A percentile compares a stretch with the other conserved stretches of the same genome.
These are phyloP conservation scores for Tetramorium parvispinum DNA, from an alignment of 1,140 invertebrate genomes.

Conservation along the genomic window DNA sequence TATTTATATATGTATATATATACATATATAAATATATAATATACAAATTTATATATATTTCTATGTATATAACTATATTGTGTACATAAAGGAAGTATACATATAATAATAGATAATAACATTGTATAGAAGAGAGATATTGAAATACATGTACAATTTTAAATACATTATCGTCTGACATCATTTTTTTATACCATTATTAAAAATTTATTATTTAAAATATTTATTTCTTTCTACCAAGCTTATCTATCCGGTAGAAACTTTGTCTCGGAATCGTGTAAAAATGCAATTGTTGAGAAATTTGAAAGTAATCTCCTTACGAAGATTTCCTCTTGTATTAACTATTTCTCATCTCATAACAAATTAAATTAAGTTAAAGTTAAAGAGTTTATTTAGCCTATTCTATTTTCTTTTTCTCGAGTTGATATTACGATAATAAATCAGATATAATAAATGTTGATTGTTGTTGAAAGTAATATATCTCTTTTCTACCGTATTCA, in stretches of 20 bases:
- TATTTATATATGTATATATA: neutral
- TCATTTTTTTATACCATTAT: conserved; percentile 86
- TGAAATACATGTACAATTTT: conserved; percentile 86
- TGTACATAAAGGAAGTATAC: conserved; percentile 82
- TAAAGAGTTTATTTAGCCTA: neutral
- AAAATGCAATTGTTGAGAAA: conserved; percentile 16
- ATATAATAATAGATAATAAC: conserved; percentile 83
- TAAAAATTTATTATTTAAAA: conserved; percentile 79
- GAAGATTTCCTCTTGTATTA: neutral
- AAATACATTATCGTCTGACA: conserved; percentile 84
- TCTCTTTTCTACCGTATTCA: conserved; percentile 76
- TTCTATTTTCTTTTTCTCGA: neutral
- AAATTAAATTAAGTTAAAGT: neutral
- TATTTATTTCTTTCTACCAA: conserved; percentile 32
- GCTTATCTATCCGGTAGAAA: neutral
- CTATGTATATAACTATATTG: conserved; percentile 84
- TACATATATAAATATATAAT: neutral
- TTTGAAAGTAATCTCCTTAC: neutral
- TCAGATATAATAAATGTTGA: neutral
- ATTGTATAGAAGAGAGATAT: conserved; percentile 86
- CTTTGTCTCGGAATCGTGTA: neutral
- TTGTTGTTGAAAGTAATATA: conserved; percentile 67
- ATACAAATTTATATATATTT: conserved; percentile 72
- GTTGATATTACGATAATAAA: neutral
- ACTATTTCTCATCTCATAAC: neutral